phyloP scores from a whole-genome alignment of 2,888 invertebrate genomes.

The Stratiomys singularior region DNA sequence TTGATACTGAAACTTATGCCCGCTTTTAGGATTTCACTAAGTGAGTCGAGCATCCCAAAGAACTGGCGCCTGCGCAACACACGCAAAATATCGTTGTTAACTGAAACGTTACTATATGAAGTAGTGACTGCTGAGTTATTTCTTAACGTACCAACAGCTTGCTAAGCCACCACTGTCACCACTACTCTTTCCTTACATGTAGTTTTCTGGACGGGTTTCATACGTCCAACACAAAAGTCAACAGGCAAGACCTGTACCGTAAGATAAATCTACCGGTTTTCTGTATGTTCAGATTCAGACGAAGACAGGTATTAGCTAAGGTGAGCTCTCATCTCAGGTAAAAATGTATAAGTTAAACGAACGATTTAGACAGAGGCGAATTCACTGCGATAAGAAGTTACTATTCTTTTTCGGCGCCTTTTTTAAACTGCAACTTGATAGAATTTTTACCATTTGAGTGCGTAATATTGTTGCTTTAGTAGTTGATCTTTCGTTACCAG shows the following conservation, averaged over 20 bases:
- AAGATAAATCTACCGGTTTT: conserved; percentile 41
- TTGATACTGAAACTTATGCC: not conserved
- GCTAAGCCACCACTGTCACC: conserved; percentile 9
- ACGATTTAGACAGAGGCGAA: not conserved
- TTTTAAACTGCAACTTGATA: no score
- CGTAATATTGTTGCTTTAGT: no score
- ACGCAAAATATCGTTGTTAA: conserved; percentile 37
- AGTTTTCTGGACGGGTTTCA: not conserved
- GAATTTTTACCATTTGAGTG: no score
- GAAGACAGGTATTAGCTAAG: conserved; percentile 40
- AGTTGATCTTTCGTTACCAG: no score
- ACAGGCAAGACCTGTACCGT: conserved; percentile 27
- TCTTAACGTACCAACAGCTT: not conserved
- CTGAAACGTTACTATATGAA: conserved; percentile 49
- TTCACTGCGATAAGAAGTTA: not conserved
- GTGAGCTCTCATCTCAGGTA: conserved; percentile 38
- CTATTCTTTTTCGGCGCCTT: no score
- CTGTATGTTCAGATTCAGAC: conserved; percentile 5
- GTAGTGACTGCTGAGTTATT: conserved; percentile 11
- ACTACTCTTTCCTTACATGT: conserved; percentile 10
- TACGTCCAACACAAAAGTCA: conserved; percentile 2
- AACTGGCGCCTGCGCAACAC: conserved; percentile 50
- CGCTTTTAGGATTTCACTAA: not conserved
- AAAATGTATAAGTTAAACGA: not conserved
- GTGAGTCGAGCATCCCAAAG: not conserved